These are phyloP conservation scores for Drosophila niveifrons DNA, from an alignment of 2,888 invertebrate genomes.

Conservation along the genomic window DNA sequence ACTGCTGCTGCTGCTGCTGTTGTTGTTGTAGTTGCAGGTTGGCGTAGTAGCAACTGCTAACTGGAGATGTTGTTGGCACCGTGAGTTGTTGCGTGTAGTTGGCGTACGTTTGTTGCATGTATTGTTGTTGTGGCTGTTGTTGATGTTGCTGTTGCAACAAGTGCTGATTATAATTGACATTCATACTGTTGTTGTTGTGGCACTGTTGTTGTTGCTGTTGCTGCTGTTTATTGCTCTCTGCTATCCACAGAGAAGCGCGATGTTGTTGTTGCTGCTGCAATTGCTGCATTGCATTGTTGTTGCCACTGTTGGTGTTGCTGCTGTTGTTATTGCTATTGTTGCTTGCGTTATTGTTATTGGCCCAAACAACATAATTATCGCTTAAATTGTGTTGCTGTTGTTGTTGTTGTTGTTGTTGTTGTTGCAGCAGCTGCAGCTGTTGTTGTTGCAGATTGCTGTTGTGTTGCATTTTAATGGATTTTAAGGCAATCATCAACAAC, in stretches of 20 bases:
- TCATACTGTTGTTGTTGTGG: slow-evolving; percentile 63
- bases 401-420: slow-evolving; percentile 50
- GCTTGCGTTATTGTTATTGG: slow-evolving; percentile 47
- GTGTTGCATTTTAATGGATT: slow-evolving; percentile 71
- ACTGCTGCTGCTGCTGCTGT: slow-evolving; percentile 40
- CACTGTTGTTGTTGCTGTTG: slow-evolving; percentile 42
- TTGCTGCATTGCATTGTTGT: slow-evolving; percentile 35
- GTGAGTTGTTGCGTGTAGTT: slow-evolving; percentile 50
- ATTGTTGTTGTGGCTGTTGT: slow-evolving; percentile 53
- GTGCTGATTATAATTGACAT: slow-evolving; percentile 72
- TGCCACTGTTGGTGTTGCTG: slow-evolving; percentile 41
- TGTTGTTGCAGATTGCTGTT: slow-evolving; percentile 52
- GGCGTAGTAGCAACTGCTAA: slow-evolving; percentile 49
- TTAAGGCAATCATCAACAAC: slow-evolving; percentile 71
- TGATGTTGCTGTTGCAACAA: slow-evolving; percentile 63
- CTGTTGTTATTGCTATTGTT: slow-evolving; percentile 41
- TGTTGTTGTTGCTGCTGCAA: slow-evolving; percentile 57
- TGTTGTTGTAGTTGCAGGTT: slow-evolving; percentile 56
- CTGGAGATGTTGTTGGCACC: slow-evolving; percentile 50
- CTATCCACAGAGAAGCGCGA: slow-evolving; percentile 61
- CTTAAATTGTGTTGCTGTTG: slow-evolving; percentile 52
- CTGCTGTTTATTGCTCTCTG: slow-evolving; percentile 64
- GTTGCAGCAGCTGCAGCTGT: slow-evolving; percentile 41
- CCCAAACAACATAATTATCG: slow-evolving; percentile 59
- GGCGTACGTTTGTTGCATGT: slow-evolving; percentile 48